phyloP scores from a whole-genome alignment of 1,140 invertebrate genomes.

The Cotesia glomerata region DNA sequence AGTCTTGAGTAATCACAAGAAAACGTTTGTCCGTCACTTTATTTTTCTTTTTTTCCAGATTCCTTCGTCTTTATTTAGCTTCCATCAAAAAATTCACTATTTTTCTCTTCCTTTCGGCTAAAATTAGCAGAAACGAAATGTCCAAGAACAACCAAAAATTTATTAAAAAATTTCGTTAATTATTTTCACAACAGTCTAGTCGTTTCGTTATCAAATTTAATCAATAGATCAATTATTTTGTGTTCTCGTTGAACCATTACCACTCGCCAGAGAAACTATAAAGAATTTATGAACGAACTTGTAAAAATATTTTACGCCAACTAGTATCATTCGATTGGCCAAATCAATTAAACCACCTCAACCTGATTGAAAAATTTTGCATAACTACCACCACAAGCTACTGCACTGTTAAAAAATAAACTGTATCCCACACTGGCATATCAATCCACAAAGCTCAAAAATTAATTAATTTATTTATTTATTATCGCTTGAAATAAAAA shows the following conservation, averaged over 20 bases:
- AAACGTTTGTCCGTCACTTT: neutral
- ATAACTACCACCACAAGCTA: neutral
- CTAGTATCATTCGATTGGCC: constrained; percentile 26
- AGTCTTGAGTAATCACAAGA: constrained; percentile 1
- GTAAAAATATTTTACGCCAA: constrained; percentile 18
- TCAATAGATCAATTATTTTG: neutral
- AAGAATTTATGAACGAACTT: neutral
- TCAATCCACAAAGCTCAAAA: neutral
- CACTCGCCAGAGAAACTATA: neutral
- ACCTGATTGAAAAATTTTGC: constrained; percentile 26
- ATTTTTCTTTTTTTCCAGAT: neutral
- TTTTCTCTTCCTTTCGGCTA: neutral
- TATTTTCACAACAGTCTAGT: neutral
- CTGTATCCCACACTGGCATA: no score
- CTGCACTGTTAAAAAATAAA: neutral
- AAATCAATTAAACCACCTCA: constrained; percentile 17
- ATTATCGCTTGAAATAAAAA: no score
- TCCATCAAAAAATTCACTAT: neutral
- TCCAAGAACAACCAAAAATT: neutral
- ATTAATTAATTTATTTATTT: neutral
- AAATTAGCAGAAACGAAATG: neutral
- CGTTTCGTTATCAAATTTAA: neutral
- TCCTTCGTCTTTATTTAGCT: neutral
- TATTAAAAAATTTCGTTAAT: neutral
- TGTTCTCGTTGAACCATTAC: neutral